Evolutionary conservation across 2,113 vertebrate genomes (phyloP), one percentile per base, ranked within the genome.

Genomic region (Mola mola): DNA sequence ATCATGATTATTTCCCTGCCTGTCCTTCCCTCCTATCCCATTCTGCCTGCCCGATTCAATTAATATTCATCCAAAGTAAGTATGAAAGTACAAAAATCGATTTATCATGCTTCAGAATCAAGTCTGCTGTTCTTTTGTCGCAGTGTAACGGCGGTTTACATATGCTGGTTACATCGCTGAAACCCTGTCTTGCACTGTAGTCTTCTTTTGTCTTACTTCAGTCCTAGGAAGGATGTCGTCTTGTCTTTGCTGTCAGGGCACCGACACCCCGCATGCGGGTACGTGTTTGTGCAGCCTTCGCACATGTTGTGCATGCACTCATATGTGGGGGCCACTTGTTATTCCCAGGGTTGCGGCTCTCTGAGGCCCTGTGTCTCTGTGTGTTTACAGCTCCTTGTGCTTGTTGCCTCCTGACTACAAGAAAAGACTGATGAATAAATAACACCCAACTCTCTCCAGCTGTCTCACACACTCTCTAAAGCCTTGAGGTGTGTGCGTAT

Each of bases 331-430:
- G 86, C 84, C 87, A 87, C 88, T 89, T 89, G 87, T 91, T 91
- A 92, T 92, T 92, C 89, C 89, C 89, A 59, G 79, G 88, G 88
- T 82, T 89, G 73, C 83, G 81, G 83, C 87, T 79, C 78, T 75
- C 72, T 36, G 74, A 82, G 74, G 80, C 77, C 79, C 78, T 53
- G 78, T 83, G 79, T 79, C 71, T 81, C 78, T 78, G 67, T 88
- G 84, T 93, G 92, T 93, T 92, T 93, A 92, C 90, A 88, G 87
- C 90, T 91, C 88, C 71, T 66, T 82, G 87, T 88, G 79, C 86
- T 89, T 90, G 90, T 92, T 91, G 89, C 90, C 85, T 89, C 81
- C 85, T 71, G 82, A 82, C 87, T 90, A 90, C 77, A 84, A 87
- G 79, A 78, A 19, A 84, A 83, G 72, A 47, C 80, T 90, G 88